Base-by-base conservation (phyloP, 2,888 invertebrate genomes). In the Pammene aurita region DNA sequence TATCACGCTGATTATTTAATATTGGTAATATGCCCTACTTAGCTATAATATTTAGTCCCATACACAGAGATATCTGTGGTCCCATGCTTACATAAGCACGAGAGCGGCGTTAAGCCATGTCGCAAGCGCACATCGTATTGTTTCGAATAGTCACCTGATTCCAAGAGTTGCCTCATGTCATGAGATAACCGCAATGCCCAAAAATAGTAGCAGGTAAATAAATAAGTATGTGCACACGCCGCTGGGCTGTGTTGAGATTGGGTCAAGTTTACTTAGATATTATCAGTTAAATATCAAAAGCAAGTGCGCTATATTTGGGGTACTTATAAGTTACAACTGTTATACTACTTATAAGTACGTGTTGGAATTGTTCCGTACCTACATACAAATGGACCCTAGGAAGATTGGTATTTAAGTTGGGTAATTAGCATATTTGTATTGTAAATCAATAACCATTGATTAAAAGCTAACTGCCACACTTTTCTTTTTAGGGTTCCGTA, bases 121-220 rank as follows among this genome's bases (percentile, higher is more conserved):
- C 26, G 34, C 46, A 61, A 61, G 38, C 48, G 48, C 61, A 26
- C 26, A 61, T 50, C 61, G 11, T 13, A 50, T 61, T 61, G 61
- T 61, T 61, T 61, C 48, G 35, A 38, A 61, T 61, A 61, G 35
- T 61, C 61, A 61, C 61, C 46, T 48, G 60, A 38, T 18, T 61
- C 14, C 38, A 41, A 61, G 16, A 11, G 38, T 61, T 61, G 38
- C 61, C 48, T n/a, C 48, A 61, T 13, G 26, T n/a, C 48, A 61
- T 13, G 26, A 26, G 26, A 48, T 46, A 61, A 61, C 48, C 13
- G 38, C 61, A 50, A 61, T 26, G 58, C n/a, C 38, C 48, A 38
- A 61, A 61, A 48, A 60, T 35, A 48, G 44, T 14, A 44, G 34
- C 46, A 9, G 1, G 41, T 42, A 10, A 7, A 44, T 26, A 26